phyloP scores from a whole-genome alignment of 2,113 vertebrate species.

The Aegithalos caudatus region DNA sequence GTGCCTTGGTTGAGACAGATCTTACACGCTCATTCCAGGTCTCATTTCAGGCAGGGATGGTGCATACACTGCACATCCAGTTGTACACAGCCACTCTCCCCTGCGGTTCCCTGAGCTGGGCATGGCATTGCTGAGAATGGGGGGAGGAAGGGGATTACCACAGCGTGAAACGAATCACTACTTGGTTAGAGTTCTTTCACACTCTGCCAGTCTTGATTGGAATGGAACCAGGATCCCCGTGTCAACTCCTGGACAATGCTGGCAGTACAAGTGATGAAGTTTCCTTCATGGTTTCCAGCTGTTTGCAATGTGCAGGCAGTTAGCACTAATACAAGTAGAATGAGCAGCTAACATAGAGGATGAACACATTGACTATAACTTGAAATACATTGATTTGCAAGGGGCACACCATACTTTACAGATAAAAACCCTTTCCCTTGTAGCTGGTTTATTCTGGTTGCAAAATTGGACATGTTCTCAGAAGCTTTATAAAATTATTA shows the following conservation, averaged over 20 bases:
- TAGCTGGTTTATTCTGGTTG: not conserved
- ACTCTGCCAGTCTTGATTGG: not conserved
- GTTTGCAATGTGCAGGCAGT: not conserved
- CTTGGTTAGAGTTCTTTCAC: too few relatives aligned
- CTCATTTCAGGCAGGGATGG: not conserved
- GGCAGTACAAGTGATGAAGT: not conserved
- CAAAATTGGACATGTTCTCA: not conserved
- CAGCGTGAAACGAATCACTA: rapidly evolving
- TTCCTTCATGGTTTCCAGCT: not conserved
- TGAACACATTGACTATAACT: not conserved
- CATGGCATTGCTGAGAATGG: not conserved
- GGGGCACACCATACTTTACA: not conserved
- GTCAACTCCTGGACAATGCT: not conserved
- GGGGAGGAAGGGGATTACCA: not conserved
- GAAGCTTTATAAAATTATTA: not conserved
- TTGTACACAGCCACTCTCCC: not conserved
- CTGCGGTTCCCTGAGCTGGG: not conserved
- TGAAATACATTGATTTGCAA: not conserved
- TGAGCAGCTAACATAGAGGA: not conserved
- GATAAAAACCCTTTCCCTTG: not conserved
- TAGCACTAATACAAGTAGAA: not conserved
- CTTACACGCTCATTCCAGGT: not conserved
- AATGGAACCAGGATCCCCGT: not conserved
- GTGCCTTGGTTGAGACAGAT: not conserved
- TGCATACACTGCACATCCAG: too few relatives aligned